Evolutionary conservation across 2,888 invertebrate species (phyloP).

Genomic region (Lydus trimaculatus): DNA sequence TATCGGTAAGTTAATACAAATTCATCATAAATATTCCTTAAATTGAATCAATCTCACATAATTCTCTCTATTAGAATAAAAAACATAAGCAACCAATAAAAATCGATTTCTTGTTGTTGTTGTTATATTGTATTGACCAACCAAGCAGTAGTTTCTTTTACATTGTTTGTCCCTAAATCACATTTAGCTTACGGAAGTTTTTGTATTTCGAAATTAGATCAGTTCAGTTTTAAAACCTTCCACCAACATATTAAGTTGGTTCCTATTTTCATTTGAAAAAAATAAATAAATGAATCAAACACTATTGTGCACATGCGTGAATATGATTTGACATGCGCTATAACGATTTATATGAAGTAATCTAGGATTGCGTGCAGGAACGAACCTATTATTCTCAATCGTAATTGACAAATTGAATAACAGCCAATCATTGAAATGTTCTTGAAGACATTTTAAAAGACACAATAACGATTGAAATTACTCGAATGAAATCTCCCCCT

Average conservation of each 20-base stretch:
- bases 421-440: neutral
- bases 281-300: no score
- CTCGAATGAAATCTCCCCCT: neutral
- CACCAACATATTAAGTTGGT: no score
- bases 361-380: no score
- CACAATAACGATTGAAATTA: neutral
- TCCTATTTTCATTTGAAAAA: no score
- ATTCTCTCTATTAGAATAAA: neutral
- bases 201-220: constrained; percentile 42
- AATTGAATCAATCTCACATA: no score
- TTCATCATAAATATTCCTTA: neutral
- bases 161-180: constrained; percentile 27
- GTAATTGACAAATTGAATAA: constrained; percentile 4
- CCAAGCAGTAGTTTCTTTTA: constrained; percentile 31
- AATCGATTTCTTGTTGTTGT: constrained; percentile 18
- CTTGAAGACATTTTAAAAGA: neutral
- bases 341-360: no score
- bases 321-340: no score
- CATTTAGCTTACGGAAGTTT: constrained; percentile 41
- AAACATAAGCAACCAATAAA: constrained; percentile 12
- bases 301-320: no score
- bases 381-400: no score
- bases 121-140: neutral
- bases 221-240: no score
- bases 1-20: neutral